Evolutionary conservation across 2,113 vertebrate species (phyloP), one percentile per base, ranked within the genome.

Genomic region (Ceuthmochares aereus): DNA sequence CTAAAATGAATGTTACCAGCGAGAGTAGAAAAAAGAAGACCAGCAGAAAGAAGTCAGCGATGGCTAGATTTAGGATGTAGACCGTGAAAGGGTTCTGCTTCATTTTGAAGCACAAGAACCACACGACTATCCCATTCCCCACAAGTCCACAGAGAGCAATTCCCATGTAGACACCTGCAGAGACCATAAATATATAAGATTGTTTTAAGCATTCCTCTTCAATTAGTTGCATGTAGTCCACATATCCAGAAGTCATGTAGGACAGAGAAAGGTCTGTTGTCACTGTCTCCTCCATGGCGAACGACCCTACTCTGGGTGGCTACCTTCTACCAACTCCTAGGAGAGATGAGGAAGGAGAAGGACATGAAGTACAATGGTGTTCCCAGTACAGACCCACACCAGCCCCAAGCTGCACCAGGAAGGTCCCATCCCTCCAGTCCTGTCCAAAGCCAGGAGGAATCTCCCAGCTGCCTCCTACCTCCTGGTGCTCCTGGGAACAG

Each of bases 51-150:
- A 80, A 78, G 43, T 97, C 97, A 5, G 97, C 95, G 13, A 92
- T 14, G 22, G 97, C 96, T 60, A 97, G 81, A 63, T 97, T 97
- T n/a, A 98, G 90, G 75, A 97, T 87, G 56, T 97, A 98, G 67
- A 93, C 4, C 1, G 95, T 97, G 80, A 97, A 98, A 32, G 93
- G 94, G 27, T 69, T 97, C 78, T 89, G 87, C 84, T 96, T 97
- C 67, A 95, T 67, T 22, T 85, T 93, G 73, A 95, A 97, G 62
- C 91, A 73, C 6, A 98, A 95, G 26, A 97, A 93, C 95, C 94
- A 94, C 62, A 98, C 18, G 7, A 97, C 95, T 60, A 92, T 87
- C 21, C 91, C 85, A 4, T 98, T 98, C 43, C 97, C 97, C 63
- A 70, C 58, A 25, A 98, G 79, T 49, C 97, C 98, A 5, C 95